Conservation (phyloP, 1,140 invertebrate species). For the Bemisia tabaci region DNA sequence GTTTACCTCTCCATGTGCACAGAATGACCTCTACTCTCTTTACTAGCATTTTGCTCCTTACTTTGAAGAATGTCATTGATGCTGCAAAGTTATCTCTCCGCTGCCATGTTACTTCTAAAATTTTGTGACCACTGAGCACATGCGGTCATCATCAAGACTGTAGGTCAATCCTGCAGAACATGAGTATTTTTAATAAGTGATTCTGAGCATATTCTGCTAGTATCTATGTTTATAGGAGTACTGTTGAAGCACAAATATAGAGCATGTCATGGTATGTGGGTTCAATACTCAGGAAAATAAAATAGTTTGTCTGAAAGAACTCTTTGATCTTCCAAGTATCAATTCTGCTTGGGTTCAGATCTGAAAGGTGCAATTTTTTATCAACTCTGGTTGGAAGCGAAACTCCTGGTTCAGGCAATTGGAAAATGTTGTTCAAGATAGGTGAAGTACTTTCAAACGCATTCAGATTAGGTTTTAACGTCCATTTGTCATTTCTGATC, state of each 20-base stretch:
- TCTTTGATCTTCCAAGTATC: background rate
- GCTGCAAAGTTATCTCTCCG: background rate
- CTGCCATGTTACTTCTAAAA: background rate
- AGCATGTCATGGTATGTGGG: too few species aligned
- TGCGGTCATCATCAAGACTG: background rate
- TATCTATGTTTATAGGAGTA: background rate
- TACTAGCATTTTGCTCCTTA: background rate
- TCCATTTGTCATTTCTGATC: too few species aligned
- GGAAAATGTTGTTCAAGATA: too few species aligned
- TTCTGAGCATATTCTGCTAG: background rate
- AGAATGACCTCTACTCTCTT: background rate
- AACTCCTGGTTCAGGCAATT: too few species aligned
- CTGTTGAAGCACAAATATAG: background rate
- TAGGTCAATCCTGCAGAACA: background rate
- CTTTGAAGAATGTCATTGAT: background rate
- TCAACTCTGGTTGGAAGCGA: too few species aligned
- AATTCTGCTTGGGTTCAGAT: too few species aligned
- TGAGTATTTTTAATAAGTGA: background rate
- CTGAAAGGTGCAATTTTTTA: too few species aligned
- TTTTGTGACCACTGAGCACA: too few species aligned
- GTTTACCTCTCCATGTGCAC: background rate
- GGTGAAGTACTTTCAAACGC: too few species aligned
- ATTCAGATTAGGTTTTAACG: too few species aligned
- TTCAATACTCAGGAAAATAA: too few species aligned
- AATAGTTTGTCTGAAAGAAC: too few species aligned